Conservation (phyloP, 2,888 invertebrate species). For the Athalia cordata region DNA sequence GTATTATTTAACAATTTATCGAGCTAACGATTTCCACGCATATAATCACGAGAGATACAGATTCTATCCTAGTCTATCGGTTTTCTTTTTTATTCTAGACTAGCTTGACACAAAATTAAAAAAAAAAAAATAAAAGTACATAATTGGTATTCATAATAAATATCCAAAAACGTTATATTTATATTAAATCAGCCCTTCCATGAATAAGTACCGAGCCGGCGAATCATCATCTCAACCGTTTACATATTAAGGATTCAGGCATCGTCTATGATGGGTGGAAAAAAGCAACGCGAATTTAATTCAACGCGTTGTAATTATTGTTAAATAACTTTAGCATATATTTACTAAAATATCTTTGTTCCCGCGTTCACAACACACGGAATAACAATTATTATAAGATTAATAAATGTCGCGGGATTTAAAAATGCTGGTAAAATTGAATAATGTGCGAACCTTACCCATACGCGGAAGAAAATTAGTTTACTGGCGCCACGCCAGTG, state of each 20-base stretch:
- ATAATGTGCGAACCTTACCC: no score
- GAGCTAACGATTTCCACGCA: constrained; percentile 29
- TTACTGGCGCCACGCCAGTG: no score
- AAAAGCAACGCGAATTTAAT: constrained; percentile 1
- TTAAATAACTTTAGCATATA: no score
- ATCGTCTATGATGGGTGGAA: constrained; percentile 3
- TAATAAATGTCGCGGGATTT: no score
- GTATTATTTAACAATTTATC: constrained; percentile 36
- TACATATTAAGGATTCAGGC: constrained; percentile 4
- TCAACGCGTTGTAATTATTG: background rate
- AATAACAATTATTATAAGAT: no score
- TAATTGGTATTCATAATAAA: no score
- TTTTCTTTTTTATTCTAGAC: constrained; percentile 24
- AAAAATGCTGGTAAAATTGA: no score
- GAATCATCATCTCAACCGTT: constrained; percentile 22
- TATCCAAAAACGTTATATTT: constrained; percentile 5
- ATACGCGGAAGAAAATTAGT: no score
- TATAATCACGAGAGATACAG: constrained; percentile 30
- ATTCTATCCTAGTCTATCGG: constrained; percentile 25
- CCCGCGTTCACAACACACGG: no score
- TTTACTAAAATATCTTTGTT: no score
- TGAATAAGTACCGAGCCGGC: constrained; percentile 29
- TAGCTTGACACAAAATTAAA: constrained; percentile 3
- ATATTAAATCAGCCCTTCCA: constrained; percentile 7
- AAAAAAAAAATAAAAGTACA: background rate